These are phyloP conservation scores for Lasioglossum marginatum DNA, from an alignment of 2,888 invertebrate genomes.

Conservation along the genomic window DNA sequence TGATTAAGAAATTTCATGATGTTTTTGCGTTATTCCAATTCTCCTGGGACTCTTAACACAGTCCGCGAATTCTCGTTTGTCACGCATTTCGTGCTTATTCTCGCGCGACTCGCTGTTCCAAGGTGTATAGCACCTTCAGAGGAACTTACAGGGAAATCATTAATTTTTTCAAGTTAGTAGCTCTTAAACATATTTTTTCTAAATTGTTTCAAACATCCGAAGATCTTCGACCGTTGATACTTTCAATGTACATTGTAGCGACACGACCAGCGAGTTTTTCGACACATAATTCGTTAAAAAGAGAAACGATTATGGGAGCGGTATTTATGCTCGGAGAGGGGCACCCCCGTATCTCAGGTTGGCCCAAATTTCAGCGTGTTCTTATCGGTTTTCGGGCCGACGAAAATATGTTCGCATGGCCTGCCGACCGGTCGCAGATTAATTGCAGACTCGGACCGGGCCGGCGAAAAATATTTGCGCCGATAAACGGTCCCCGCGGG, in stretches of 20 bases:
- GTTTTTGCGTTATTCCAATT: not conserved
- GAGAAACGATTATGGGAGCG: not conserved
- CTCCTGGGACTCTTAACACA: not conserved
- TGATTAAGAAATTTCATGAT: not conserved
- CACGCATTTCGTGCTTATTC: not conserved
- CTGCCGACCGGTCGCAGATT: conserved; percentile 18
- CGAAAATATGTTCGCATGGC: conserved; percentile 9
- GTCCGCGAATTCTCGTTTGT: not conserved
- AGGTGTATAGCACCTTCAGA: not conserved
- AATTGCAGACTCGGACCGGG: conserved; percentile 14
- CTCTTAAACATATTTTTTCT: not conserved
- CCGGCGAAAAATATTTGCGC: conserved; percentile 32
- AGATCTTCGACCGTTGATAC: not conserved
- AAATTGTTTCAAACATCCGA: not conserved
- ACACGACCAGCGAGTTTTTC: not conserved
- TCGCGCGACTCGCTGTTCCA: not conserved
- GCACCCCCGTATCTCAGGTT: not conserved
- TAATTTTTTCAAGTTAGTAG: not conserved
- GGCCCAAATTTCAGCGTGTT: conserved; percentile 7
- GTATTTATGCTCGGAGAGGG: not conserved
- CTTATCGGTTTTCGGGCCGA: conserved; percentile 4
- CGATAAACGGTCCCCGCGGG: conserved; percentile 28
- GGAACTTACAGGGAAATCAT: not conserved
- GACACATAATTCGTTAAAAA: not conserved
- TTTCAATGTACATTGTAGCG: not conserved